Percentiles rank a stretch among this genome's conserved stretches.
Evolutionary conservation across 2,888 invertebrate genomes (phyloP).

Genomic region (Dendrolimus houi): DNA sequence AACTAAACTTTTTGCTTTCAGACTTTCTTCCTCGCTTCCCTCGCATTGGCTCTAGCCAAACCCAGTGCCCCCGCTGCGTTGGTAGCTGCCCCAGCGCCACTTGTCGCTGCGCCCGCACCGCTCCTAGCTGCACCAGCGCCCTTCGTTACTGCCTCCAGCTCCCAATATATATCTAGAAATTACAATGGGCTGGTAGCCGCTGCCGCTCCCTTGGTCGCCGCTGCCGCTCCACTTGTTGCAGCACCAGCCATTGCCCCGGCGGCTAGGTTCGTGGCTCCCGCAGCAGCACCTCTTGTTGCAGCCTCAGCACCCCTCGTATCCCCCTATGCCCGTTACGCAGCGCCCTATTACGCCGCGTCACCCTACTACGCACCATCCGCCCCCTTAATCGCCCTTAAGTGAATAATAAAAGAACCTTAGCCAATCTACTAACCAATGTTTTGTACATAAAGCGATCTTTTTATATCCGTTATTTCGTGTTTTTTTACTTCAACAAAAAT

Average conservation of each 20-base stretch:
- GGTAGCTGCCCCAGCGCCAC: conserved; percentile 53
- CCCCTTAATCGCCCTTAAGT: conserved; percentile 46
- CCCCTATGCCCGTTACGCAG: conserved; percentile 24
- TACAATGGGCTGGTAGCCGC: conserved; percentile 45
- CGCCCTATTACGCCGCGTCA: conserved; percentile 31
- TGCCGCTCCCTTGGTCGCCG: conserved; percentile 62
- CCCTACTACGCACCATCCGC: conserved; percentile 48
- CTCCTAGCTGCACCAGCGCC: conserved; percentile 40
- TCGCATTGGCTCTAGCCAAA: conserved; percentile 48
- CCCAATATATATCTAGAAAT: conserved; percentile 30
- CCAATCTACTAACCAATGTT: conserved; percentile 34
- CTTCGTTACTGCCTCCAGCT: conserved; percentile 45
- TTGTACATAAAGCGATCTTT: conserved; percentile 15
- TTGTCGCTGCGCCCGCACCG: conserved; percentile 61
- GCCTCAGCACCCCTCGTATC: conserved; percentile 39
- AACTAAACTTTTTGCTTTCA: conserved; percentile 22
- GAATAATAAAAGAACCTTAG: conserved; percentile 22
- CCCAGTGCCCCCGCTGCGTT: conserved; percentile 48
- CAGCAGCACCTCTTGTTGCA: conserved; percentile 22
- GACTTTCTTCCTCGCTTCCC: conserved; percentile 48
- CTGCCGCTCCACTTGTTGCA: conserved; percentile 32
- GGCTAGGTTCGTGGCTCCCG: conserved; percentile 20
- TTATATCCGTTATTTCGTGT: conserved; percentile 1
- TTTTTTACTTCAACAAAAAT: conserved; percentile 12
- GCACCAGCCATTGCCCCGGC: conserved; percentile 26